phyloP scores from a whole-genome alignment of 2,113 vertebrate genomes.

The Actenoides lindsayi region DNA sequence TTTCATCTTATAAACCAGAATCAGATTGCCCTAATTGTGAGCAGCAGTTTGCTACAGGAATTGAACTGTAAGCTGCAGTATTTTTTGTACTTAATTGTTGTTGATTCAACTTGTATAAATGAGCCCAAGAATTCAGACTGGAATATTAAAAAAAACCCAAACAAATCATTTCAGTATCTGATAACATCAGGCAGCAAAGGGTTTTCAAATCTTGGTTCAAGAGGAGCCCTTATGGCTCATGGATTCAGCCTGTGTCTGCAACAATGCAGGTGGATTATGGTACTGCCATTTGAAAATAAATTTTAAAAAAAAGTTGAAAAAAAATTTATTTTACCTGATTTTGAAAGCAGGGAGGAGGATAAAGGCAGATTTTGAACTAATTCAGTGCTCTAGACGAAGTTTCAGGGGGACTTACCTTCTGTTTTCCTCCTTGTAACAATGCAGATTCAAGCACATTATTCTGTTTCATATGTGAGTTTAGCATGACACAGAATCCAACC shows the following conservation, averaged over 20 bases:
- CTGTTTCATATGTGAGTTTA: constrained; percentile 51
- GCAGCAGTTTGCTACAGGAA: background rate
- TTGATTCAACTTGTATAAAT: background rate
- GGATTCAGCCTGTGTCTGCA: background rate
- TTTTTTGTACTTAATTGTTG: background rate
- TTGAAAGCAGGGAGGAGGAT: background rate
- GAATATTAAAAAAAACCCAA: background rate
- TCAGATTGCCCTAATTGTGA: background rate
- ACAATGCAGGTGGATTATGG: background rate
- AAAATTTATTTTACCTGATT: background rate
- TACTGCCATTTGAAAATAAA: background rate
- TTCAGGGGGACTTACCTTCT: background rate
- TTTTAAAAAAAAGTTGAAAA: background rate
- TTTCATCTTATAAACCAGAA: background rate
- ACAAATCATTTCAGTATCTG: background rate
- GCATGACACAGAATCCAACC: constrained; percentile 21
- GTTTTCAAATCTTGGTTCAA: background rate
- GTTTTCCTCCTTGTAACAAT: background rate
- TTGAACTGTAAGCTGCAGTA: background rate
- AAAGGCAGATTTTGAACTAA: background rate
- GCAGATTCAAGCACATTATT: background rate
- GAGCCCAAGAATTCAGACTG: background rate
- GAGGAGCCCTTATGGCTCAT: background rate
- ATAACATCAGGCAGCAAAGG: background rate
- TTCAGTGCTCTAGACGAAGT: background rate